Evolutionary conservation across 1,140 invertebrate genomes (phyloP).

Genomic region (Pogonognathellus flavescens): DNA sequence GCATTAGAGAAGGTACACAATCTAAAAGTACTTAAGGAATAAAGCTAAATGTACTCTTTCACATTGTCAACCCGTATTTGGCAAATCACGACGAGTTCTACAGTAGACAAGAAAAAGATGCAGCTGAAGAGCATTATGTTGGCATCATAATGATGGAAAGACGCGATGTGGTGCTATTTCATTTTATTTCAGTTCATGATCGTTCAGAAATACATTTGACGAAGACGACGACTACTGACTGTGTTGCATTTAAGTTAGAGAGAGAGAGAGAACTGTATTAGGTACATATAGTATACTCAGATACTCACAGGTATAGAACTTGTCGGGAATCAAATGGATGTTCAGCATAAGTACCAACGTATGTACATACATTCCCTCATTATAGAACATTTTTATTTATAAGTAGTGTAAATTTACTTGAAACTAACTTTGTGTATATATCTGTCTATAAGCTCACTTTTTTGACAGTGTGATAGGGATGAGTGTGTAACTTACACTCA

Average conservation of each 20-base stretch:
- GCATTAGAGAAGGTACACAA: constrained; percentile 27
- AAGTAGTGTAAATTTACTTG: background rate
- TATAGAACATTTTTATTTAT: constrained; percentile 10
- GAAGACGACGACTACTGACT: background rate
- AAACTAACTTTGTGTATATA: background rate
- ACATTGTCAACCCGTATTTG: constrained; percentile 54
- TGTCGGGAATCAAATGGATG: too few relatives aligned
- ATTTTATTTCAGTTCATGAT: constrained; percentile 29
- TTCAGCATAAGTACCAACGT: too few relatives aligned
- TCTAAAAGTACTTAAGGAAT: constrained; percentile 31
- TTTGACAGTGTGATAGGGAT: constrained; percentile 39
- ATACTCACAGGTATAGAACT: too few relatives aligned
- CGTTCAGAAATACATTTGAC: constrained; percentile 26
- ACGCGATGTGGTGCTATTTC: constrained; percentile 32
- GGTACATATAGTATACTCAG: too few relatives aligned
- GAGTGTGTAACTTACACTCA: constrained; percentile 48
- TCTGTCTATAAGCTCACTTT: constrained; percentile 32
- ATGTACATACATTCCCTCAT: too few relatives aligned
- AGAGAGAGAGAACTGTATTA: background rate
- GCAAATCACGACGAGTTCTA: constrained; percentile 56
- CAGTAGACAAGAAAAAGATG: constrained; percentile 34
- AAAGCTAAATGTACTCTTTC: constrained; percentile 36
- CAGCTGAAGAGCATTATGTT: constrained; percentile 31
- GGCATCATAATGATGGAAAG: constrained; percentile 16
- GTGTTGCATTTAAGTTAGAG: background rate